Percentiles rank a stretch among this genome's conserved stretches.
These are phyloP conservation scores for Phodopus roborovskii DNA, from an alignment of 2,113 vertebrate genomes.

Conservation along the genomic window DNA sequence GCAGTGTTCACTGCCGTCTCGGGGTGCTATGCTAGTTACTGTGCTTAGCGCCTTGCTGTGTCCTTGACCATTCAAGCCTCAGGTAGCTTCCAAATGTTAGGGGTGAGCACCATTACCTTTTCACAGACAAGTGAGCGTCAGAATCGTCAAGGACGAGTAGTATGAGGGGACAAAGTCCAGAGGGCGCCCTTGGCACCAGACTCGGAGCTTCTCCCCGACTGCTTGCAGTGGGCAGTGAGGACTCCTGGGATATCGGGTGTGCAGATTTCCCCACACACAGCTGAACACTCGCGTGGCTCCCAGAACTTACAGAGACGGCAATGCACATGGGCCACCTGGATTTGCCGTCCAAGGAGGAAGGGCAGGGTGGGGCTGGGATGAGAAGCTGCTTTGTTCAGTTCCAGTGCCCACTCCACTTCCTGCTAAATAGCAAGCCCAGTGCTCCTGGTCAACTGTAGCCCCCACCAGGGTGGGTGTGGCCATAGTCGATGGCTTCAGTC, in stretches of 20 bases:
- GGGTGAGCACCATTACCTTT: neutral
- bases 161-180: too few relatives aligned
- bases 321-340: fast-evolving
- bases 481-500: neutral
- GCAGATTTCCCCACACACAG: neutral
- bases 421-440: fast-evolving
- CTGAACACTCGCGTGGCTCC: fast-evolving
- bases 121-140: neutral
- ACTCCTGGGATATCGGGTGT: neutral
- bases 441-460: neutral
- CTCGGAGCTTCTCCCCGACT: neutral
- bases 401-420: too few relatives aligned
- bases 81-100: neutral
- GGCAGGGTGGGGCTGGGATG: neutral
- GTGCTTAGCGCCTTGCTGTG: fast-evolving
- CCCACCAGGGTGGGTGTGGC: fast-evolving
- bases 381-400: neutral
- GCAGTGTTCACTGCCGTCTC: fast-evolving
- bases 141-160: neutral
- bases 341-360: neutral
- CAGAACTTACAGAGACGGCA: fast-evolving
- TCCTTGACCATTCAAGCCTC: neutral
- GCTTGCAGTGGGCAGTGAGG: neutral
- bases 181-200: neutral
- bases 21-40: fast-evolving